Percentiles rank a stretch among this genome's conserved stretches.
Evolutionary conservation across 1,140 invertebrate genomes (phyloP).

Genomic region (Caenorhabditis remanei): DNA sequence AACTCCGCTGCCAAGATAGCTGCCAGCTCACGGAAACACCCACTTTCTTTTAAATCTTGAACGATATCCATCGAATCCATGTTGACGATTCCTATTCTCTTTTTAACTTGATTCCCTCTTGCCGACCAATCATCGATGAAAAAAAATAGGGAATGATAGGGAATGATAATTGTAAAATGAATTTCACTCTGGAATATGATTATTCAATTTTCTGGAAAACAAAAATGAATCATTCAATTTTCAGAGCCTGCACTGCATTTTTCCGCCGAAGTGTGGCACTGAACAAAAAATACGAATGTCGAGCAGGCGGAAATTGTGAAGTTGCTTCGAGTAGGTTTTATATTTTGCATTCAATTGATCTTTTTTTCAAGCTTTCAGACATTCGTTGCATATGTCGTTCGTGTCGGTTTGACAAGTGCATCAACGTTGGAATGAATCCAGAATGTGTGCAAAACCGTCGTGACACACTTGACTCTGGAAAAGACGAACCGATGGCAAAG

Average conservation of each 20-base stretch:
- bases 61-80: too few relatives aligned
- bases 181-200: not conserved
- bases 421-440: conserved; percentile 85
- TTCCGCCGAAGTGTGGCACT: conserved; percentile 35
- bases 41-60: too few relatives aligned
- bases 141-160: too few relatives aligned
- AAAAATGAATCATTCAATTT: not conserved
- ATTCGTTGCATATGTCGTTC: conserved; percentile 85
- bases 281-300: conserved; percentile 17
- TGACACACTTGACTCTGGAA: not conserved
- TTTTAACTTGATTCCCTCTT: too few relatives aligned
- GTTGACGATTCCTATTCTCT: too few relatives aligned
- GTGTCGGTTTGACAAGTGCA: conserved; percentile 97
- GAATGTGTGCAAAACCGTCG: conserved; percentile 9
- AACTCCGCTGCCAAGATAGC: too few relatives aligned
- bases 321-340: conserved; percentile 12
- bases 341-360: not conserved
- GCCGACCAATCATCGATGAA: too few relatives aligned
- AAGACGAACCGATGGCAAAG: not conserved
- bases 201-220: too few relatives aligned
- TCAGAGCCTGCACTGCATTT: conserved; percentile 45
- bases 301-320: conserved; percentile 26
- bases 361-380: not conserved
- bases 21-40: too few relatives aligned
- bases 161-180: too few relatives aligned